phyloP scores from a whole-genome alignment of 2,797 vertebrate species.

The Hybognathus amarus region DNA sequence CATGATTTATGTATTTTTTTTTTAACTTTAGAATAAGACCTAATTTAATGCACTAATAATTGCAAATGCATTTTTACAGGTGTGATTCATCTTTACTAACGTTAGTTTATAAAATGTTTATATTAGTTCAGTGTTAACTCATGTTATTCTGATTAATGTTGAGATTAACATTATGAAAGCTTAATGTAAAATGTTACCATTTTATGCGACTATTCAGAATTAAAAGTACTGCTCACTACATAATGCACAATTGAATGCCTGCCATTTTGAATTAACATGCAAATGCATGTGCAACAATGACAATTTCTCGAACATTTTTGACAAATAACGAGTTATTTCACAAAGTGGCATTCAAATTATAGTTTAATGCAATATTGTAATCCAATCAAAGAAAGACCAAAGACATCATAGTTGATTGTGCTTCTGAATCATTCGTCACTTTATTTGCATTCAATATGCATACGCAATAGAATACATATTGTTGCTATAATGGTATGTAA shows the following conservation, averaged over 20 bases:
- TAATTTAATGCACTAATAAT: not conserved
- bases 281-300: not conserved
- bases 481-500: not conserved
- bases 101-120: not conserved
- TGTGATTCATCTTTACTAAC: not conserved
- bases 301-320: not conserved
- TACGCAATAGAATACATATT: not conserved
- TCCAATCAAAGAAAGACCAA: not conserved
- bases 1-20: not conserved
- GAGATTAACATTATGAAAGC: not conserved
- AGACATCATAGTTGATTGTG: not conserved
- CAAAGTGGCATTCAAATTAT: not conserved
- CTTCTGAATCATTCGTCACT: not conserved
- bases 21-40: not conserved
- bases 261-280: not conserved
- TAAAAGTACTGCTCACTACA: not conserved
- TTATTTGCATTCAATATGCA: not conserved
- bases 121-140: not conserved
- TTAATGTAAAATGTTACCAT: not conserved
- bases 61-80: not conserved
- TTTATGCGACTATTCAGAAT: not conserved
- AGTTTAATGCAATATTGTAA: not conserved
- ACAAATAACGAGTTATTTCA: not conserved
- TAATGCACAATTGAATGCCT: not conserved
- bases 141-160: not conserved